Evolutionary conservation across 2,113 vertebrate species (phyloP).

Genomic region (Ameiurus melas): DNA sequence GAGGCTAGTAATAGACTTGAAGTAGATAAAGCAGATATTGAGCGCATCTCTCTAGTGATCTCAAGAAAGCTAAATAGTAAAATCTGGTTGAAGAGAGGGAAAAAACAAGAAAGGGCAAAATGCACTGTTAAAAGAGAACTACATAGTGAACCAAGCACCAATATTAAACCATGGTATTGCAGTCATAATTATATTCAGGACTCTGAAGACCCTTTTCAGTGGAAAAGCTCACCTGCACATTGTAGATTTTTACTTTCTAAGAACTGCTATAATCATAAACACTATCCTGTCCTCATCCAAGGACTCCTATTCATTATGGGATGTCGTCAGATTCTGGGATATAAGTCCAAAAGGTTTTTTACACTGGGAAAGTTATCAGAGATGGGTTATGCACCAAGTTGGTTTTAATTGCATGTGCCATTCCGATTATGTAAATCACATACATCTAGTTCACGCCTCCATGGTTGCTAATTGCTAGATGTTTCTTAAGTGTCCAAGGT

Average conservation of each 20-base stretch:
- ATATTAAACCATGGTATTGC: not conserved
- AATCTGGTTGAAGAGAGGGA: not conserved
- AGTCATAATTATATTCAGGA: too few relatives aligned
- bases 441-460: not conserved
- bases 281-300: too few relatives aligned
- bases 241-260: not conserved
- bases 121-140: too few relatives aligned
- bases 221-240: not conserved
- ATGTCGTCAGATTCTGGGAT: not conserved
- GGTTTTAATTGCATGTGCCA: not conserved
- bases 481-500: too few relatives aligned
- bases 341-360: not conserved
- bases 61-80: not conserved
- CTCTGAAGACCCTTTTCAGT: too few relatives aligned
- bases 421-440: not conserved
- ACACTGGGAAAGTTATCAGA: not conserved
- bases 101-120: too few relatives aligned
- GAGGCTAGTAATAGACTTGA: not conserved
- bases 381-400: not conserved
- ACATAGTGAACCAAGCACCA: too few relatives aligned
- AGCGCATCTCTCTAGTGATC: not conserved
- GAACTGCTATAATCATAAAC: not conserved
- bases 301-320: not conserved
- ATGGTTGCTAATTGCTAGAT: not conserved
- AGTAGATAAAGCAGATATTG: not conserved